Percentiles rank a stretch among this genome's conserved stretches.
Evolutionary conservation across 2,113 vertebrate species (phyloP).

Genomic region (Scalopus aquaticus): DNA sequence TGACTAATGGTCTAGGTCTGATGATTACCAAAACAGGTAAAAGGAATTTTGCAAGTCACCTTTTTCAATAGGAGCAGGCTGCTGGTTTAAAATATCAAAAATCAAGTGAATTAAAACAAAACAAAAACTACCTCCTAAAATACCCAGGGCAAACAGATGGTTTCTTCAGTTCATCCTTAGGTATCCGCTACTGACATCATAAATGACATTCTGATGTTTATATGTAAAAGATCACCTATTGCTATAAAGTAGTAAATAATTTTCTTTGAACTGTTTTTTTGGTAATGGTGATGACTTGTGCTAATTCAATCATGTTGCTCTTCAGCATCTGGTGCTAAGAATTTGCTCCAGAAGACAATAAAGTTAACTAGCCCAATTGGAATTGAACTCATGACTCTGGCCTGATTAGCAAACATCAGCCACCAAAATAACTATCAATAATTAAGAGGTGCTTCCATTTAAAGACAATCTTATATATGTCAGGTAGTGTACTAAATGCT

Average conservation of each 20-base stretch:
- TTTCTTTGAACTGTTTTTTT: background rate
- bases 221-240: background rate
- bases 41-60: conserved; percentile 30
- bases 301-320: background rate
- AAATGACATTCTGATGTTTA: conserved; percentile 10
- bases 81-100: conserved; percentile 24
- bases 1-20: background rate
- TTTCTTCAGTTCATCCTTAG: conserved; percentile 37
- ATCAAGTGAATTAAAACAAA: conserved; percentile 14
- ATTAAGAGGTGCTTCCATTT: conserved; percentile 47
- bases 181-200: background rate
- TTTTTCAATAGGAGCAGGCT: background rate
- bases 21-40: background rate
- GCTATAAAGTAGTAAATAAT: background rate
- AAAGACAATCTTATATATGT: conserved; percentile 11
- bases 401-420: conserved; percentile 51
- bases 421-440: conserved; percentile 46
- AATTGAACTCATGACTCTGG: conserved; percentile 58
- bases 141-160: background rate
- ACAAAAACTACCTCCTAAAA: conserved; percentile 25
- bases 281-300: background rate
- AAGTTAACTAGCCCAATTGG: conserved; percentile 46
- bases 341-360: conserved; percentile 37
- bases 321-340: background rate
- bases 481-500: conserved; percentile 4